Conservation (phyloP, 2,888 invertebrate genomes). For the Aporophyla lueneburgensis region DNA sequence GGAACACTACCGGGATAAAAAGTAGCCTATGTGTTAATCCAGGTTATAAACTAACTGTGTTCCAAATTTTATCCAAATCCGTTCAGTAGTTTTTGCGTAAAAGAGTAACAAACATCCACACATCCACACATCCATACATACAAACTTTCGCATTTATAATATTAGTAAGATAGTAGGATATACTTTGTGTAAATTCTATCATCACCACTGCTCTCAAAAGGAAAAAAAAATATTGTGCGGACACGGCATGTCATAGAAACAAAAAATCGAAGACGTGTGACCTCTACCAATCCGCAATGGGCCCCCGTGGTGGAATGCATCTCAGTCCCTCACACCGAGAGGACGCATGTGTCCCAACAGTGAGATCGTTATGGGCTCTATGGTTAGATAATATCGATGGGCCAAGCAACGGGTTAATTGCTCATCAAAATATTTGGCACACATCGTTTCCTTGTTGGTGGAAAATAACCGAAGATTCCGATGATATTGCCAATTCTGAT, state of each 20-base stretch:
- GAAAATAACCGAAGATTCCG: constrained; percentile 32
- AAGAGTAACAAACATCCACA: too few relatives aligned
- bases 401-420: constrained; percentile 35
- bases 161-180: too few relatives aligned
- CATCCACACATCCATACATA: too few relatives aligned
- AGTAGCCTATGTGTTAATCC: too few relatives aligned
- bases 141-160: too few relatives aligned
- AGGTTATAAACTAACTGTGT: too few relatives aligned
- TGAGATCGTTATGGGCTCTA: not conserved
- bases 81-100: too few relatives aligned
- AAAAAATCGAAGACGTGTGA: not conserved
- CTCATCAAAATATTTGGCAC: constrained; percentile 42
- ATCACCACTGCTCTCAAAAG: not conserved
- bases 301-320: not conserved
- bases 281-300: not conserved
- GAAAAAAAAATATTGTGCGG: not conserved
- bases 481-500: constrained; percentile 25
- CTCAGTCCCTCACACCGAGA: not conserved
- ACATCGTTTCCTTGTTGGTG: constrained; percentile 35
- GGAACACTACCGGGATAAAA: too few relatives aligned
- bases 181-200: not conserved
- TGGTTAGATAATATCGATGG: constrained; percentile 28
- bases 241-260: not conserved
- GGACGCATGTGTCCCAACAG: not conserved
- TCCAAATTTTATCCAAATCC: too few relatives aligned